Evolutionary conservation across 2,797 vertebrate genomes (phyloP).

Genomic region (Trichosurus vulpecula): DNA sequence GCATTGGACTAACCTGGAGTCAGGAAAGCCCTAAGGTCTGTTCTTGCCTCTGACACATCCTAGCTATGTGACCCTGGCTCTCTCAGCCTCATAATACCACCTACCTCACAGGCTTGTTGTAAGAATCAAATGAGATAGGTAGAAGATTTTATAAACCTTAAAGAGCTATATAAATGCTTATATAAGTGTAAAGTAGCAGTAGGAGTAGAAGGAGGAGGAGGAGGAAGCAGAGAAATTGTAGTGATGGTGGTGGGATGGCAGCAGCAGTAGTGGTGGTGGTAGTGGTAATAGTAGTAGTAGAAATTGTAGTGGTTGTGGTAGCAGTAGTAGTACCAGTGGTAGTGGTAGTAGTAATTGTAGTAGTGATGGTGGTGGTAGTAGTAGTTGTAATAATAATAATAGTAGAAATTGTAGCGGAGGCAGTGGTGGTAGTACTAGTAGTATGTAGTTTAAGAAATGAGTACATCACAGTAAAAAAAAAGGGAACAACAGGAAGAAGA

Average conservation of each 20-base stretch:
- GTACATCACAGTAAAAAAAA: not conserved
- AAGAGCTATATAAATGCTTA: not conserved
- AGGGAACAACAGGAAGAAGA: not conserved
- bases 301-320: too few species aligned
- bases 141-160: not conserved
- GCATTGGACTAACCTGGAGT: not conserved
- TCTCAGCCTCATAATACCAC: not conserved
- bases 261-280: too few species aligned
- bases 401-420: not conserved
- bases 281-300: too few species aligned
- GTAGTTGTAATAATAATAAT: not conserved
- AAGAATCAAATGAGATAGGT: not conserved
- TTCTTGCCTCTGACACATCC: not conserved
- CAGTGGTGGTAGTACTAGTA: not conserved
- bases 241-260: too few species aligned
- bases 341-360: not conserved
- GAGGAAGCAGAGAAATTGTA: too few species aligned
- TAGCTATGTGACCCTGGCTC: not conserved
- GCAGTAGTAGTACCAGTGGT: not conserved
- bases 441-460: not conserved
- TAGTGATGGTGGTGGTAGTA: too few species aligned
- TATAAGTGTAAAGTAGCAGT: not conserved
- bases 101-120: not conserved
- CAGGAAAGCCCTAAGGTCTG: not conserved
- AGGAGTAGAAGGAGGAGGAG: too few species aligned